Evolutionary conservation across 2,888 invertebrate species (phyloP), one percentile per base, ranked within the genome.

Genomic region (Andricus curvator): DNA sequence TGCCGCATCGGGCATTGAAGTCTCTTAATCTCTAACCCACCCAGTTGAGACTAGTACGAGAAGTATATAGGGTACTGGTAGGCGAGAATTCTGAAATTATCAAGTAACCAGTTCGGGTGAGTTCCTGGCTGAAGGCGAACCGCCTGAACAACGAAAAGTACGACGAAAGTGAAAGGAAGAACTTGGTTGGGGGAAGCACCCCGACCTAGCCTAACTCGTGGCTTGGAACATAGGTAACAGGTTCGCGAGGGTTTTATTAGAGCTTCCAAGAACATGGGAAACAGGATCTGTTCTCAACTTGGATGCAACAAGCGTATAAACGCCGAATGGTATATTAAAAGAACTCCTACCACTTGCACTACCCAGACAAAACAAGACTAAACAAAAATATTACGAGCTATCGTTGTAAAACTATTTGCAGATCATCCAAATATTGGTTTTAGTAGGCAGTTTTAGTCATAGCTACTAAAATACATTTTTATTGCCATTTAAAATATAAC

Each of bases 141-240:
- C 77, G 79, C 82, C 82, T 80, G 81, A 77, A 76, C 80, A 77
- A 82, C 80, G 78, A 79, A 84, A 82, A 81, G 79, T 84, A 86
- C 87, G 85, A 88, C 85, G 85, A 88, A 90, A 91, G 91, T 90
- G 91, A 91, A 91, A 90, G 91, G 90, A 83, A 86, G 79, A 82
- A 81, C 78, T 80, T 74, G 78, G 78, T 76, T 77, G 76, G 80
- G 66, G 81, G 81, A 83, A 82, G 79, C 79, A 85, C 83, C 85
- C 86, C 84, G 84, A 84, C 84, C 84, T 85, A 82, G 78, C 80
- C 68, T 83, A 84, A 85, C 78, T 65, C 20, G 4, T 33, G 33
- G 29, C 65, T 37, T 33, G 29, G 20, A 65, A 65, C 33, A 65
- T 29, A 29, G 17, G 33, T 33, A 65, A 65, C 65, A 65, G 33